Conservation (phyloP, 2,113 vertebrate genomes). For the Mirza zaza region DNA sequence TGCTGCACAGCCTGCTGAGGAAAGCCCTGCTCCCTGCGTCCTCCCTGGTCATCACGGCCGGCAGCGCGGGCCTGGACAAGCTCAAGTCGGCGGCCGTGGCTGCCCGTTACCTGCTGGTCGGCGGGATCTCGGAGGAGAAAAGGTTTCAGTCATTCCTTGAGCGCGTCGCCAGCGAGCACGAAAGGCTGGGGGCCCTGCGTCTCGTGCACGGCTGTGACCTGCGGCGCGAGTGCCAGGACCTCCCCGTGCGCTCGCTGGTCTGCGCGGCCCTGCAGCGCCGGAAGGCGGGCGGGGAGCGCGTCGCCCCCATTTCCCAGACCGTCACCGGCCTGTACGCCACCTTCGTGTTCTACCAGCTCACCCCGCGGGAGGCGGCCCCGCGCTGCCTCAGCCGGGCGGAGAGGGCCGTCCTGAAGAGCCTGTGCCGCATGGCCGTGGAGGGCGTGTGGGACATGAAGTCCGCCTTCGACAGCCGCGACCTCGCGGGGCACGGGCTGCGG, state of each 20-base stretch:
- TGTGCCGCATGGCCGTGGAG: constrained; percentile 19
- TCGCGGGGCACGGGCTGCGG: neutral
- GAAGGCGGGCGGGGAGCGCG: accelerated
- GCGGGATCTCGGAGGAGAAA: neutral
- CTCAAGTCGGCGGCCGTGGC: neutral
- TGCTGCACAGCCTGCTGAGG: constrained; percentile 62
- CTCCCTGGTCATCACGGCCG: constrained; percentile 67
- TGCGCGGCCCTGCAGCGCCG: constrained; percentile 11
- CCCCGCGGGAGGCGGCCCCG: accelerated
- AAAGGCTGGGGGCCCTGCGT: accelerated
- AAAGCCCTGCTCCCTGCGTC: constrained; percentile 30
- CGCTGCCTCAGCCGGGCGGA: accelerated
- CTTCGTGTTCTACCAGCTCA: constrained; percentile 53
- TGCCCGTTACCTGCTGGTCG: constrained; percentile 21
- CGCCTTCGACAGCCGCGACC: accelerated
- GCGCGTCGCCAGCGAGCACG: accelerated
- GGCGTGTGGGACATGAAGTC: neutral
- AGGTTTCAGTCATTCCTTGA: neutral
- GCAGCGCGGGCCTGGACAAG: neutral
- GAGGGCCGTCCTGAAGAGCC: accelerated
- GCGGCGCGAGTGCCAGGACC: neutral
- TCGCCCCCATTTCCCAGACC: accelerated
- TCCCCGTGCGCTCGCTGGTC: neutral
- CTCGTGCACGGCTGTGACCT: neutral
- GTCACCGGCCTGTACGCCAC: neutral